Conservation (phyloP, 1,140 invertebrate genomes). For the Calliopsis andreniformis region DNA sequence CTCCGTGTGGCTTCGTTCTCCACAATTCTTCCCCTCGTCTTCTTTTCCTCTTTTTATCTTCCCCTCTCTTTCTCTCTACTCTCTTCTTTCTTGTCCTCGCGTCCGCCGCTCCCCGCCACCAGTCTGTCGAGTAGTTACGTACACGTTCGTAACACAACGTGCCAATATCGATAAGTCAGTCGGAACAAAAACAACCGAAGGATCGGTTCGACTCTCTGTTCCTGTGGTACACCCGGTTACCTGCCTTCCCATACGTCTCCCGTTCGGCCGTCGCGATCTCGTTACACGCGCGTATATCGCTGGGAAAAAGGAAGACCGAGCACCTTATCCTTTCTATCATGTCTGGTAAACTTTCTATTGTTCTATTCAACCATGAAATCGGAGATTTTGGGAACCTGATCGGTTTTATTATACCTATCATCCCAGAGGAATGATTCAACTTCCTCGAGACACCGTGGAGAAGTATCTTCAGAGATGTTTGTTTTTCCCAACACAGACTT, state of each 20-base stretch:
- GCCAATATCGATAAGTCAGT: constrained; percentile 71
- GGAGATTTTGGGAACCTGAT: neutral
- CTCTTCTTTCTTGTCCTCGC: constrained; percentile 24
- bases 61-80: constrained; percentile 24
- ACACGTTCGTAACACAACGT: constrained; percentile 65
- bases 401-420: no score
- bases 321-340: neutral
- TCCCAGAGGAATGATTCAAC: no score
- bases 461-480: no score
- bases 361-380: constrained; percentile 7
- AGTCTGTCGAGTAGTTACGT: constrained; percentile 67
- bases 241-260: constrained; percentile 49
- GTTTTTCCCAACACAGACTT: no score
- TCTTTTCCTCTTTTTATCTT: constrained; percentile 42
- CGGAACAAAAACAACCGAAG: constrained; percentile 63
- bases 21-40: constrained; percentile 47
- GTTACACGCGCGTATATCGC: constrained; percentile 63
- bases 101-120: neutral
- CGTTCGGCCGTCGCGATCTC: constrained; percentile 62
- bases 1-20: constrained; percentile 64
- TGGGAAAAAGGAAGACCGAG: constrained; percentile 1
- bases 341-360: neutral
- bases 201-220: constrained; percentile 56
- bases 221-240: constrained; percentile 41
- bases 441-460: no score